Base-by-base conservation (phyloP, 2,888 invertebrate species). In the Dryobota labecula region DNA sequence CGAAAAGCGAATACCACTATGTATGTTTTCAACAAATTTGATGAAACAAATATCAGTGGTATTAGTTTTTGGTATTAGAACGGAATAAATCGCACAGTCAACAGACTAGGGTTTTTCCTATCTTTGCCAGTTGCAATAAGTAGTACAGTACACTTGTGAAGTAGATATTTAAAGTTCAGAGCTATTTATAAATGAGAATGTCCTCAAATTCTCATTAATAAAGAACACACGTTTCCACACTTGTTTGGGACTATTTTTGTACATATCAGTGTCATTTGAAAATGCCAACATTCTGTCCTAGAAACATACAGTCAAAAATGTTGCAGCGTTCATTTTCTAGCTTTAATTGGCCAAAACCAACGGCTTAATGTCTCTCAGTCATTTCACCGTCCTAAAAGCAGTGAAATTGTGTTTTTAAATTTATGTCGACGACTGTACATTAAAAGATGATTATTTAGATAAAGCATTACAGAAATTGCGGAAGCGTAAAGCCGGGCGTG, bases 371-470 rank as follows among this genome's bases (percentile, higher is more conserved):
- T 51, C 54, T 66, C 27, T 11, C 30, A 70, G 20, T 56, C 5
- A 78, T 68, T 78, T 64, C 36, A 24, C 27, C 36, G 36, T 64
- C 57, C 54, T 36, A 72, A 60, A 60, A 3, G 36, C 33, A 61
- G 65, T 64, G 66, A 81, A 77, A 80, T 76, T 80, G 54, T 73
- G 57, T 77, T 78, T 56, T 72, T 73, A 74, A 70, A 83, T 63
- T 80, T 74, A 75, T 60, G 75, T 69, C 62, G 51, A 62, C 78
- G 83, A 77, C 43, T 85, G 80, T 86, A 81, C 82, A 77, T 81
- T 76, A 81, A 82, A 84, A 86, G 85, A 87, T 87, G 54, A 83
- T 83, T 80, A 85, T 84, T 82, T 66, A 86, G 87, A 85, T 87
- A 86, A 81, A 78, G 65, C 70, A 64, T 70, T 76, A 76, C 70